A percentile compares a stretch with the other conserved stretches of the same genome.
phyloP scores from a whole-genome alignment of 2,888 invertebrate species.

The Drosophila neoperkinsi region DNA sequence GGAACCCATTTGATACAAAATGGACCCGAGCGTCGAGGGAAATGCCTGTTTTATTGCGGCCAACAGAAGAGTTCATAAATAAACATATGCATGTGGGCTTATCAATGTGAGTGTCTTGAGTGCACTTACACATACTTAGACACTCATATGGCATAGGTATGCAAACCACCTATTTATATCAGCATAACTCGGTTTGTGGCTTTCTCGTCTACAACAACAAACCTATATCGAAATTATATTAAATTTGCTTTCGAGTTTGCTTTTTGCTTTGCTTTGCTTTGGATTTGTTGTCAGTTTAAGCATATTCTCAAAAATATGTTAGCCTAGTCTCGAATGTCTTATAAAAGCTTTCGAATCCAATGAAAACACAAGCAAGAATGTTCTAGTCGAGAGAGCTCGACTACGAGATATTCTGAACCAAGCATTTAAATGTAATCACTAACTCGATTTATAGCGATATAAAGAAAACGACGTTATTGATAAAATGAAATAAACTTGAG shows the following conservation, averaged over 20 bases:
- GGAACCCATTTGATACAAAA: slow-evolving; percentile 38
- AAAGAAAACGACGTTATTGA: not conserved
- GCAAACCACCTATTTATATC: slow-evolving; percentile 58
- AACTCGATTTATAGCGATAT: not conserved
- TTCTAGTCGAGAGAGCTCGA: not conserved
- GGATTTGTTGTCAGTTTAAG: slow-evolving; percentile 2
- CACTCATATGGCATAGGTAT: slow-evolving; percentile 25
- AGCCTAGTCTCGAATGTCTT: slow-evolving; percentile 22
- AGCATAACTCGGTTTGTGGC: slow-evolving; percentile 58
- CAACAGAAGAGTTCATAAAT: slow-evolving; percentile 73
- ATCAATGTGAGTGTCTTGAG: slow-evolving; percentile 14
- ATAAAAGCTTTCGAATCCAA: slow-evolving; percentile 31
- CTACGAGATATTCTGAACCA: not conserved
- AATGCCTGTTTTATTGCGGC: slow-evolving; percentile 73
- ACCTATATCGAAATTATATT: slow-evolving; percentile 44
- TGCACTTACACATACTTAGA: slow-evolving; percentile 1
- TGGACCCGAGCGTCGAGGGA: slow-evolving; percentile 45
- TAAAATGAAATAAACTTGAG: not conserved
- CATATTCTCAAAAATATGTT: slow-evolving; percentile 17
- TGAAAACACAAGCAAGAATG: not conserved
- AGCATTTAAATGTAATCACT: not conserved
- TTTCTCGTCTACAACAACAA: slow-evolving; percentile 20
- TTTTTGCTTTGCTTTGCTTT: slow-evolving; percentile 24
- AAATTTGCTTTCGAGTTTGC: slow-evolving; percentile 41
- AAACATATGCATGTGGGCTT: slow-evolving; percentile 47